Conservation (phyloP, 2,888 invertebrate genomes). For the Notodonta ziczac region DNA sequence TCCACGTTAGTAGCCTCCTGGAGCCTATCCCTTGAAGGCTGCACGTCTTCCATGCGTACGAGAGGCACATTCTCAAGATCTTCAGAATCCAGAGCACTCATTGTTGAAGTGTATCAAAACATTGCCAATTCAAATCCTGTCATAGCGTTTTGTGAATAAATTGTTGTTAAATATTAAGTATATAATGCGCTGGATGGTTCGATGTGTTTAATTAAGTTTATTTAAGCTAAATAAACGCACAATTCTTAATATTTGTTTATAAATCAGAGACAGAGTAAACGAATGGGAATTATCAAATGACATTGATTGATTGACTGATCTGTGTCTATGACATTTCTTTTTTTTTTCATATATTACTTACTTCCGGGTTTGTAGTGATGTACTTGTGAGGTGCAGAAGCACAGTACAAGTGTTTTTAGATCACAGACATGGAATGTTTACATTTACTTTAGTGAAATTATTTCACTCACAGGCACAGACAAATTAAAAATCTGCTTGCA, state of each 20-base stretch:
- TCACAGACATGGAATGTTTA: too few species aligned
- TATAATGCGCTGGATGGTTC: background rate
- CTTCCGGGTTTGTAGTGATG: background rate
- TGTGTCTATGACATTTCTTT: slow-evolving; percentile 9
- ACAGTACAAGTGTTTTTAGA: too few species aligned
- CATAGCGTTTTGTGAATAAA: slow-evolving; percentile 1
- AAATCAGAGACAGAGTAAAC: slow-evolving; percentile 21
- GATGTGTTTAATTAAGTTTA: background rate
- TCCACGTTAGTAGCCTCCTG: slow-evolving; percentile 29
- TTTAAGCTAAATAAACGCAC: background rate
- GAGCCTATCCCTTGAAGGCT: slow-evolving; percentile 59
- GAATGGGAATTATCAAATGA: slow-evolving; percentile 21
- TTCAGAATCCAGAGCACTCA: slow-evolving; percentile 66
- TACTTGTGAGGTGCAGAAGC: too few species aligned
- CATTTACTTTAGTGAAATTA: too few species aligned
- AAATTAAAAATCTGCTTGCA: too few species aligned
- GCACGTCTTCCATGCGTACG: slow-evolving; percentile 74
- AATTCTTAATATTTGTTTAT: background rate
- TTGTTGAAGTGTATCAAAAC: slow-evolving; percentile 42
- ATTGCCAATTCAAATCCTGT: slow-evolving; percentile 29
- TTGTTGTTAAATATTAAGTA: background rate
- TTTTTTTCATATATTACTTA: background rate
- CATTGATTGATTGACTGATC: slow-evolving; percentile 20
- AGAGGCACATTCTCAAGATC: slow-evolving; percentile 70
- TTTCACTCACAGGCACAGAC: too few species aligned